Evolutionary conservation across 2,797 vertebrate species (phyloP), one percentile per base, ranked within the genome.

Genomic region (Myotis vivesi): DNA sequence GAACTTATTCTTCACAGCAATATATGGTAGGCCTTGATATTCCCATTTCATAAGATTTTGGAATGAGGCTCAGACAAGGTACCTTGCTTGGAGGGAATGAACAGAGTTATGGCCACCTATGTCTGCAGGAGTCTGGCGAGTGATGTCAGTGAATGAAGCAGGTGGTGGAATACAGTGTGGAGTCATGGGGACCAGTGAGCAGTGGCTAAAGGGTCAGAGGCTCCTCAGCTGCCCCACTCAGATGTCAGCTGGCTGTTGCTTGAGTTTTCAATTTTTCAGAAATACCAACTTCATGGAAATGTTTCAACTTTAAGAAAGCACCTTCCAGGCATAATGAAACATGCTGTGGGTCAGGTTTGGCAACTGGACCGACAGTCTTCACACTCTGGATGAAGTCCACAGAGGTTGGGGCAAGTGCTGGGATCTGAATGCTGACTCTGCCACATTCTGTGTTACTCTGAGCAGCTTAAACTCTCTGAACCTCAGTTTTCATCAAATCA

Each of bases 281-380:
- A 89, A 75, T 89, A 15, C 49, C 84, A 17, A 88, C 5, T 68
- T 81, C 36, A 71, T 15, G 68, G 20, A 88, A 77, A 85, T 46
- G 25, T 33, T 91, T 79, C 38, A 53, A 51, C 55, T 75, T 51
- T 16, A 59, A 20, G 73, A 87, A 57, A 82, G 8, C 15, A 77
- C 23, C 36, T 3, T 79, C 85, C 19, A n/a, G 30, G 16, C 15
- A 28, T 64, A 55, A 41, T 16, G 55, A 69, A 82, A 86, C 10
- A 49, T n/a, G 8, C 6, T 55, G 3, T 76, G 30, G 30, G 15
- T 33, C 76, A 88, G 20, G 3, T 86, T 88, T 86, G 87, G 49
- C 49, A 62, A 23, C 38, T 17, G 33, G 20, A 4, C 17, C 4
- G 17, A 30, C 9, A 28, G 20, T 76, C 22, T 41, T 83, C 28